Evolutionary conservation across 2,888 invertebrate species (phyloP).

Genomic region (Rhingia campestris): DNA sequence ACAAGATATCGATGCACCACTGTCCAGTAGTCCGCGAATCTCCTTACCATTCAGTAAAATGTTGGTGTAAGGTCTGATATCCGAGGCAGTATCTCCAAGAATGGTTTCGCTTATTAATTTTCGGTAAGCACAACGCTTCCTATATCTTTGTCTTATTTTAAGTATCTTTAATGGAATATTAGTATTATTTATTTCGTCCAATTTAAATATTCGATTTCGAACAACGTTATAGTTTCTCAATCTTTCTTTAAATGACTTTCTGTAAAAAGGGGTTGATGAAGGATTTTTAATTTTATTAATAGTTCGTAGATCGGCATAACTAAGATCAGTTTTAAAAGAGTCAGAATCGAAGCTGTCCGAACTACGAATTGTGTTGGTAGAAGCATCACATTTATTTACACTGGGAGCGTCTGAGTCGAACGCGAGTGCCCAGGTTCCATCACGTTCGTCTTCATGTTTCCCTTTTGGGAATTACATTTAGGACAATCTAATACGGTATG

Average conservation of each 20-base stretch:
- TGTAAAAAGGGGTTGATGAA: neutral
- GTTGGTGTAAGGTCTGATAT: neutral
- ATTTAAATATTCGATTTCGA: slow-evolving; percentile 10
- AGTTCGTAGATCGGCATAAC: neutral
- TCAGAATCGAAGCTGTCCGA: neutral
- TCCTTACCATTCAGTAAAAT: neutral
- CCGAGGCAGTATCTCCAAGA: neutral
- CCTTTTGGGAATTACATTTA: neutral
- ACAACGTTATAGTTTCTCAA: slow-evolving; percentile 1
- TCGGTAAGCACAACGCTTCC: slow-evolving; percentile 1
- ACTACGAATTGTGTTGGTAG: neutral
- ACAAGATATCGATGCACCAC: slow-evolving; percentile 25
- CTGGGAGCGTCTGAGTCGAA: slow-evolving; percentile 19
- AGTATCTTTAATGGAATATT: slow-evolving; percentile 2
- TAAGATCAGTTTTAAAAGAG: neutral
- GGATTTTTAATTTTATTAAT: neutral
- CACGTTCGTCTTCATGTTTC: slow-evolving; percentile 14
- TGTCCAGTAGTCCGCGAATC: slow-evolving; percentile 7
- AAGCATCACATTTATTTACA: slow-evolving; percentile 10
- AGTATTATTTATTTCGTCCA: neutral
- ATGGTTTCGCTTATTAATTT: neutral
- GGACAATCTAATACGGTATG: slow-evolving; percentile 13
- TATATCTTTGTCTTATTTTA: neutral
- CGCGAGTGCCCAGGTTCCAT: slow-evolving; percentile 1
- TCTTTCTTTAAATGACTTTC: slow-evolving; percentile 7